These are phyloP conservation scores for Clusia tigrina DNA, from an alignment of 2,888 invertebrate species.

Conservation along the genomic window DNA sequence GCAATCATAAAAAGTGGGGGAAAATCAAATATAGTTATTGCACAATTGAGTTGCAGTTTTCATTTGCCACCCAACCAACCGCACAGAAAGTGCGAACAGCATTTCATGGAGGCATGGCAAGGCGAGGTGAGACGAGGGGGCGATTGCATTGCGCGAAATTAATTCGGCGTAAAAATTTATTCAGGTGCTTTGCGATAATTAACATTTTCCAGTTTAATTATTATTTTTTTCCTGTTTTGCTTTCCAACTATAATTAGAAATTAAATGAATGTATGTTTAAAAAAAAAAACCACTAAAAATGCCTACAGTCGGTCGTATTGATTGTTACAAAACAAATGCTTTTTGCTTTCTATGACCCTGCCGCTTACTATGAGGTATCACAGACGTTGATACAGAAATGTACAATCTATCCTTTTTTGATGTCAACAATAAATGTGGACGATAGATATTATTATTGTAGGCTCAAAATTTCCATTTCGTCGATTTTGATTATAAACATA, in stretches of 20 bases:
- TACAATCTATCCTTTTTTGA: no score
- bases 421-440: no score
- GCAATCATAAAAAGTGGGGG: not conserved
- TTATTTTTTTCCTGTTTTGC: not conserved
- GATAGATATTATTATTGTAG: no score
- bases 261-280: not conserved
- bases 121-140: no score
- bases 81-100: not conserved
- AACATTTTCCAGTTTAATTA: not conserved
- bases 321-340: no score
- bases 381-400: no score
- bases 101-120: not conserved
- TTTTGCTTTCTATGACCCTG: no score
- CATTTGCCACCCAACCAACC: not conserved
- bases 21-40: not conserved
- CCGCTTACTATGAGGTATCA: no score
- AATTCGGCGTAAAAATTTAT: not conserved
- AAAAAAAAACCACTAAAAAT: not conserved
- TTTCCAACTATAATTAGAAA: conserved; percentile 1
- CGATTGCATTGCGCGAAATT: no score
- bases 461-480: no score
- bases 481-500: no score
- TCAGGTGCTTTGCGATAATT: not conserved
- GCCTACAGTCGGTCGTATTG: no score
- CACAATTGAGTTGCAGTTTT: not conserved